phyloP scores from a whole-genome alignment of 2,888 invertebrate species.

The Trissoscelio sp. region DNA sequence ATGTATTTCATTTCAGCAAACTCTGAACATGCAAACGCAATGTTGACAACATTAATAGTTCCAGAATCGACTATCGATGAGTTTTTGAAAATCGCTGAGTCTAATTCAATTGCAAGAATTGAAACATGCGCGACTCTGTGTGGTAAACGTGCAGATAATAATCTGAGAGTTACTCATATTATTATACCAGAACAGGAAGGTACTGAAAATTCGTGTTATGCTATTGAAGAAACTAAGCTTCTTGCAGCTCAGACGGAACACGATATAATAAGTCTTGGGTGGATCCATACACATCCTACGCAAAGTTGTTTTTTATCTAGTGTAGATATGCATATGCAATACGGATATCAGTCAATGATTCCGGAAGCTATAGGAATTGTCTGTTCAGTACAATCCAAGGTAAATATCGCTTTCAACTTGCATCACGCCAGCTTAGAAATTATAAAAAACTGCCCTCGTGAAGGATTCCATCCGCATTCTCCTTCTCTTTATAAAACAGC shows the following conservation, averaged over 20 bases:
- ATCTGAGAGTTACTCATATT: constrained; percentile 26
- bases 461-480: constrained; percentile 7
- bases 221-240: constrained; percentile 16
- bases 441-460: neutral
- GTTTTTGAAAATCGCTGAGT: constrained; percentile 20
- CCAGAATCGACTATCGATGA: constrained; percentile 4
- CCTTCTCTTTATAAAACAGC: constrained; percentile 1
- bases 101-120: constrained; percentile 25
- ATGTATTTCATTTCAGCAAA: constrained; percentile 21
- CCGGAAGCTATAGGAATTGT: constrained; percentile 27
- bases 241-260: constrained; percentile 18
- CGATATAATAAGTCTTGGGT: constrained; percentile 19
- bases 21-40: constrained; percentile 5
- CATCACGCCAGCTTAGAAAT: constrained; percentile 1
- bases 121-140: constrained; percentile 19
- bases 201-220: constrained; percentile 21
- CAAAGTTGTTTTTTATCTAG: constrained; percentile 34
- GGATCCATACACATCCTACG: constrained; percentile 35
- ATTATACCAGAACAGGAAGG: constrained; percentile 26
- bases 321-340: constrained; percentile 27
- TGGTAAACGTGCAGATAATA: constrained; percentile 27
- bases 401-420: constrained; percentile 14
- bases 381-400: neutral
- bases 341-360: constrained; percentile 11
- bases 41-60: constrained; percentile 17